Evolutionary conservation across 2,113 vertebrate genomes (phyloP).

Genomic region (Aythya baeri): DNA sequence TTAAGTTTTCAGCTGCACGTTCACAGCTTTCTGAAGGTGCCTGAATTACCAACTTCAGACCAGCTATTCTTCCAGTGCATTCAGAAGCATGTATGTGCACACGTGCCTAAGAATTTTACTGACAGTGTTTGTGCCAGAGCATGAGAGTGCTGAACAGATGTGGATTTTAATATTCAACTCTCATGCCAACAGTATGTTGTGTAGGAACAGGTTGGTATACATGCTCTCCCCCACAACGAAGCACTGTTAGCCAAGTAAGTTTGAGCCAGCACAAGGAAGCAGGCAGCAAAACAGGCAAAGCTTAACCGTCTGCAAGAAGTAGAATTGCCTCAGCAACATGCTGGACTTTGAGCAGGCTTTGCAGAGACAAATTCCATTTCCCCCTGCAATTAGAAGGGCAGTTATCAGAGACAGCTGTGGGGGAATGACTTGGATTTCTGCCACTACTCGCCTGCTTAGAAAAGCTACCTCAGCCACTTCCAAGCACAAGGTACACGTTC

Average conservation of each 20-base stretch:
- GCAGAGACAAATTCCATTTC: conserved; percentile 30
- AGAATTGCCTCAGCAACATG: not conserved
- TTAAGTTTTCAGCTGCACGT: not conserved
- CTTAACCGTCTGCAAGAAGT: conserved; percentile 2
- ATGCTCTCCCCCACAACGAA: conserved; percentile 1
- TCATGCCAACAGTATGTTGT: not conserved
- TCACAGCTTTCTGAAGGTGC: not conserved
- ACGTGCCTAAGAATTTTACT: not conserved
- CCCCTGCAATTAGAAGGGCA: not conserved
- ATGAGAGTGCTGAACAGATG: not conserved
- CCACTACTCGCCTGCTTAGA: not conserved
- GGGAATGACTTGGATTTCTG: not conserved
- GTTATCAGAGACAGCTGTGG: not conserved
- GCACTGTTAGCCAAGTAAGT: not conserved
- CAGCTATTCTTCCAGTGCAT: not conserved
- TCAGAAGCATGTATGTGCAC: not conserved
- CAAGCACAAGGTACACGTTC: accelerated
- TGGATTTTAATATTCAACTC: conserved; percentile 15
- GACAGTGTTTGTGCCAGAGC: not conserved
- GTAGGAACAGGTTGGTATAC: conserved; percentile 37
- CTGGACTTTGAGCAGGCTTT: conserved; percentile 55
- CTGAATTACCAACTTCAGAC: not conserved
- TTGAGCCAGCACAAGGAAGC: not conserved
- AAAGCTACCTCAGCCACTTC: not conserved
- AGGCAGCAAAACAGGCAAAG: conserved; percentile 22